Base-by-base conservation (phyloP, 2,888 invertebrate species). In the Hyposoter dolosus region DNA sequence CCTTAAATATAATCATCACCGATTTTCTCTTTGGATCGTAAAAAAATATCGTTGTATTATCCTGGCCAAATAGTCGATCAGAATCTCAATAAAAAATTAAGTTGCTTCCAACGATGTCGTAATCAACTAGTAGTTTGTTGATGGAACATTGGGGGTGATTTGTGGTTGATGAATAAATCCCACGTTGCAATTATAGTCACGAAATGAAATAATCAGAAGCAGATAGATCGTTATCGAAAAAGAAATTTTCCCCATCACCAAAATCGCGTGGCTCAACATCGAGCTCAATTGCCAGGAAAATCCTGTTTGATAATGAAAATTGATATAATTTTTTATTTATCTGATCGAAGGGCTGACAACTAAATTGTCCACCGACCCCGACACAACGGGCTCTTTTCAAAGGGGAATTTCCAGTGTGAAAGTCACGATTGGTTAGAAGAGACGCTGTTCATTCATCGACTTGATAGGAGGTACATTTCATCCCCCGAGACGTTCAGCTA, bases 401-500 rank as follows among this genome's bases (percentile, higher is more conserved):
- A 75, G 35, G 19, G 5, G 17, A 28, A 15, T 32, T 47, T 47
- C 19, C 5, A 32, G 17, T 72, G 32, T 9, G 1, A 4, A 40
- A 23, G 9, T 50, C 23, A 15, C 12, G n/a, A 50, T 50, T 56
- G 28, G 10, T 69, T 9, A 56, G 56, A 28, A 28, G 19, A 53
- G 28, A 43, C 7, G 23, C 7, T 17, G 19, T 47, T 43, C 28
- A 47, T 53, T 50, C 19, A 66, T 32, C 19, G 12, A 72, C 28
- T 74, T 66, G 0, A 68, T 19, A 15, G n/a, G 43, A 76, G 65
- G 28, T 80, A 17, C 28, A 71, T 80, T 45, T 28, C 19, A 53
- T 80, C 56, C 17, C 17, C 68, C 19, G 45, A 40, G 65, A 69
- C 43, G 75, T 75, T 77, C n/a, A 69, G 32, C 9, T 35, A 56